These are phyloP conservation scores for Mormyrus lacerda DNA, from an alignment of 2,113 vertebrate genomes.

Conservation along the genomic window DNA sequence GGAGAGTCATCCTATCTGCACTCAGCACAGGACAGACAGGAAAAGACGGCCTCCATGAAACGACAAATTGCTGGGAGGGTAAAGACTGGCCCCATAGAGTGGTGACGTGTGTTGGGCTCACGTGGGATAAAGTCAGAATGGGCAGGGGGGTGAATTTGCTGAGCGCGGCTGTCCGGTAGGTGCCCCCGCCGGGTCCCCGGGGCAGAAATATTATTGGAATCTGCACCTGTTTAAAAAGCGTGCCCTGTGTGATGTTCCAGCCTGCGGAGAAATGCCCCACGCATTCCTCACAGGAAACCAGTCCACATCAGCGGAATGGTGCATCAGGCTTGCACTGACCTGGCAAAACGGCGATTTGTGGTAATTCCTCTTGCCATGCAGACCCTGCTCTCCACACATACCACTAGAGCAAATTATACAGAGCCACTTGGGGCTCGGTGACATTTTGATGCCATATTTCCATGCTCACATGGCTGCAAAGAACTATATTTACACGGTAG, in stretches of 20 bases:
- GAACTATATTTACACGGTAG: conserved; percentile 1
- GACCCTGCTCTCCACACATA: neutral
- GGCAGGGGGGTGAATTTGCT: neutral
- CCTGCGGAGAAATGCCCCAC: conserved; percentile 28
- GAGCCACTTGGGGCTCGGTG: neutral
- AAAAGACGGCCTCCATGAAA: neutral
- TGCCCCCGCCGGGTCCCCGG: conserved; percentile 38
- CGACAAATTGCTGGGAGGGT: neutral
- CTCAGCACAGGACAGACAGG: neutral
- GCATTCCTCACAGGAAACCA: conserved; percentile 18
- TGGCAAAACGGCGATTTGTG: neutral
- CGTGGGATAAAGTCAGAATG: neutral
- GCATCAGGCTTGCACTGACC: neutral
- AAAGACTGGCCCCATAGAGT: neutral
- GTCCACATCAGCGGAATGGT: neutral
- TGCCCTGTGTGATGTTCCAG: conserved; percentile 29
- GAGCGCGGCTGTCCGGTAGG: conserved; percentile 23
- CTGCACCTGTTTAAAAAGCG: conserved; percentile 60
- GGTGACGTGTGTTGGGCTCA: too few relatives aligned
- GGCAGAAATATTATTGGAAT: conserved; percentile 58
- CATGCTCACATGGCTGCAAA: neutral
- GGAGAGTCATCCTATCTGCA: neutral
- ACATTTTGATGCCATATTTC: neutral
- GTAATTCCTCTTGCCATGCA: neutral
- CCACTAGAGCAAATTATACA: neutral